phyloP scores from a whole-genome alignment of 2,797 vertebrate genomes.

The Channallabes apus region DNA sequence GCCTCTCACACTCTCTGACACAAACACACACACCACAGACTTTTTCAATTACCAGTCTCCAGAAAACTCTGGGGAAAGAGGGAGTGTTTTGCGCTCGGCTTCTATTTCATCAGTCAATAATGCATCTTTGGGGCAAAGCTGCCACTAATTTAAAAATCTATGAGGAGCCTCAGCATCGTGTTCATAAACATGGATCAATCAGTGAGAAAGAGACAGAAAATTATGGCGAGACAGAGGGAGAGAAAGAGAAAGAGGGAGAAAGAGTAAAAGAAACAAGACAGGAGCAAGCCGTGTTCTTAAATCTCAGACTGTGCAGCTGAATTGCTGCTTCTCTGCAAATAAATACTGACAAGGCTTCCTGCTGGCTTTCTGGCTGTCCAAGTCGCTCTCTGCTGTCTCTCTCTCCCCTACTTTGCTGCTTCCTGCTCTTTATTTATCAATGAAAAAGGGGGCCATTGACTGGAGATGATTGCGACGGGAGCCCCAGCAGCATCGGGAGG shows the following conservation, averaged over 20 bases:
- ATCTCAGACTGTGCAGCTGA: conserved; percentile 52
- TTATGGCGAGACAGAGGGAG: background rate
- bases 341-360: conserved; percentile 65
- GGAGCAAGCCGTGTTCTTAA: conserved; percentile 47
- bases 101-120: conserved; percentile 85
- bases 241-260: conserved; percentile 21
- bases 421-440: conserved; percentile 60
- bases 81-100: conserved; percentile 77
- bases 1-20: conserved; percentile 54
- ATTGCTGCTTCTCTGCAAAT: conserved; percentile 59
- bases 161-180: conserved; percentile 75
- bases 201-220: conserved; percentile 53
- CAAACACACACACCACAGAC: conserved; percentile 62
- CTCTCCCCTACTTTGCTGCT: conserved; percentile 27
- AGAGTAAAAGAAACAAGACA: conserved; percentile 40
- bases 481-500: conserved; percentile 58
- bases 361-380: conserved; percentile 45
- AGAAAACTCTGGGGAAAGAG: conserved; percentile 78
- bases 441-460: conserved; percentile 64
- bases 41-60: conserved; percentile 81
- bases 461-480: conserved; percentile 59
- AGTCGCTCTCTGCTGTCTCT: conserved; percentile 28
- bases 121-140: conserved; percentile 83
- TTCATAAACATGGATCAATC: conserved; percentile 80
- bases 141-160: conserved; percentile 86